Evolutionary conservation across 2,888 invertebrate species (phyloP).

Genomic region (Diploptera punctata): DNA sequence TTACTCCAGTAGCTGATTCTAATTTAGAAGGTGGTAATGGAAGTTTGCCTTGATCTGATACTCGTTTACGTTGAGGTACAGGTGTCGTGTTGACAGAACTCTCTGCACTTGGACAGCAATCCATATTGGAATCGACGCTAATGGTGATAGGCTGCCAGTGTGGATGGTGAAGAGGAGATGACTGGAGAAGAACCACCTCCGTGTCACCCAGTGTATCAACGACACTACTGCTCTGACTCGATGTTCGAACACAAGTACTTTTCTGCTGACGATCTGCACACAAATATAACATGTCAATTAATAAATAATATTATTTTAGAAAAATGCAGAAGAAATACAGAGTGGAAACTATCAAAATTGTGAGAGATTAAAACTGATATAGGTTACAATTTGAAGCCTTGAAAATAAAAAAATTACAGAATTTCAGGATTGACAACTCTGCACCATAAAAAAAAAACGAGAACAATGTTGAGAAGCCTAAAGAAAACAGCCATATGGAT

Average conservation of each 20-base stretch:
- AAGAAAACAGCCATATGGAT: no score
- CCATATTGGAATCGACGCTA: constrained; percentile 21
- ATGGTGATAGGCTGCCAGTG: constrained; percentile 57
- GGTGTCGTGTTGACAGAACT: constrained; percentile 40
- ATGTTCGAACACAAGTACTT: constrained; percentile 49
- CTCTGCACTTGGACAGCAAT: constrained; percentile 30
- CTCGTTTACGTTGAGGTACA: constrained; percentile 28
- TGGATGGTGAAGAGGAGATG: constrained; percentile 58
- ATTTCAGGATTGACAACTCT: no score
- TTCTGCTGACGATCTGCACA: background rate
- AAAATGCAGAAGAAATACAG: no score
- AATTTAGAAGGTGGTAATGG: constrained; percentile 26
- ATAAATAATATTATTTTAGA: no score
- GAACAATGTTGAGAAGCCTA: no score
- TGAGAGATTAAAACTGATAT: no score
- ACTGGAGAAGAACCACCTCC: constrained; percentile 60
- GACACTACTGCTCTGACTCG: constrained; percentile 54
- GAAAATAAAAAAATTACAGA: no score
- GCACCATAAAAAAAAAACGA: no score
- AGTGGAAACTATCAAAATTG: no score
- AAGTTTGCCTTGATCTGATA: constrained; percentile 9
- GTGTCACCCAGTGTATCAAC: constrained; percentile 54
- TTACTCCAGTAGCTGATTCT: constrained; percentile 11
- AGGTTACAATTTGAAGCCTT: no score
- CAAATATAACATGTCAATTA: no score